Conservation (phyloP, 2,113 vertebrate genomes). For the Corapipo altera region DNA sequence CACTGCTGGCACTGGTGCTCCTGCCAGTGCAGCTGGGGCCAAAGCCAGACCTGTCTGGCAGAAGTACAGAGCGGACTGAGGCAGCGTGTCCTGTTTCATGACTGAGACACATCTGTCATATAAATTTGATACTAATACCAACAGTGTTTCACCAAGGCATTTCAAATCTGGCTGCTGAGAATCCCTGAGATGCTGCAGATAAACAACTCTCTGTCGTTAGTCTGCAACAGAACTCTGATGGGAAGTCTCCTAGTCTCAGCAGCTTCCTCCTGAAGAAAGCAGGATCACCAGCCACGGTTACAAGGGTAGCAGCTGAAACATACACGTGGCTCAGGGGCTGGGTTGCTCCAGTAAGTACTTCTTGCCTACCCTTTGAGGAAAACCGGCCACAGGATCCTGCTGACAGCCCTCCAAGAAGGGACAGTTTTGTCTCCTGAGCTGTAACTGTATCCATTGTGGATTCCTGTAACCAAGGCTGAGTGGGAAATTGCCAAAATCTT, state of each 20-base stretch:
- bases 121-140: neutral
- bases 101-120: conserved; percentile 11
- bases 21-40: neutral
- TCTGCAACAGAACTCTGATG: neutral
- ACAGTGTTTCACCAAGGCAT: neutral
- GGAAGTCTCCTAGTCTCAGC: neutral
- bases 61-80: neutral
- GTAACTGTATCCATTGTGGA: neutral
- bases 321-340: neutral
- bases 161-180: neutral
- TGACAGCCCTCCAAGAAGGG: neutral
- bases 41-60: conserved; percentile 40
- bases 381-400: neutral
- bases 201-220: conserved; percentile 8
- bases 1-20: neutral
- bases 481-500: neutral
- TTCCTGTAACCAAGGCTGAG: neutral
- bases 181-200: neutral
- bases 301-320: neutral
- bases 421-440: neutral
- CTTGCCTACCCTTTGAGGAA: neutral
- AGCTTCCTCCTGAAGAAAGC: neutral
- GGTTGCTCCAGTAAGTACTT: neutral
- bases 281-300: neutral
- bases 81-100: neutral